Evolutionary conservation across 2,888 invertebrate genomes (phyloP).

Genomic region (Neoaliturus tenellus): DNA sequence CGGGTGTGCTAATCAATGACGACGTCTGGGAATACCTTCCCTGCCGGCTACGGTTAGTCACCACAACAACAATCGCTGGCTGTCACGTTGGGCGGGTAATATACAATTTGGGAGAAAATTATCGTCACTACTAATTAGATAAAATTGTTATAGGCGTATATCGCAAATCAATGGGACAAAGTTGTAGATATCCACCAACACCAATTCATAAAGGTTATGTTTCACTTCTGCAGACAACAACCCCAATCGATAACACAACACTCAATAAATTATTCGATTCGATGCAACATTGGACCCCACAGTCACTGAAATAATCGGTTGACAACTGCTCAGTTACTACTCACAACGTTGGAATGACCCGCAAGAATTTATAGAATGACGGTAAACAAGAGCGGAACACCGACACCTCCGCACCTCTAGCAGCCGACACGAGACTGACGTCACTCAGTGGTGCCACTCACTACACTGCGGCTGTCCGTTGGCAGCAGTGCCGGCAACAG

Average conservation of each 20-base stretch:
- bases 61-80: background rate
- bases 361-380: background rate
- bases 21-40: constrained; percentile 23
- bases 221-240: background rate
- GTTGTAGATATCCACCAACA: background rate
- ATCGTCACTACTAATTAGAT: background rate
- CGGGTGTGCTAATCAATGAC: background rate
- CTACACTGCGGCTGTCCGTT: background rate
- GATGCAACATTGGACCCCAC: background rate
- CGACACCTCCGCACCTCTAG: constrained; percentile 32
- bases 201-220: background rate
- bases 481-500: constrained; percentile 5
- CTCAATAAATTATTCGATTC: background rate
- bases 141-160: background rate
- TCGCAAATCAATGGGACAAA: no score
- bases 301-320: background rate
- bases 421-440: constrained; percentile 45
- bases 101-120: background rate
- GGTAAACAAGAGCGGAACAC: background rate
- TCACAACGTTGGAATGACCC: background rate
- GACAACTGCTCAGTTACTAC: background rate
- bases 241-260: background rate
- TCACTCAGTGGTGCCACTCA: constrained; percentile 46
- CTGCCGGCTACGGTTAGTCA: constrained; percentile 10
- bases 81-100: background rate